Base-by-base conservation (phyloP, 2,888 invertebrate species). In the Charanyca ferruginea region DNA sequence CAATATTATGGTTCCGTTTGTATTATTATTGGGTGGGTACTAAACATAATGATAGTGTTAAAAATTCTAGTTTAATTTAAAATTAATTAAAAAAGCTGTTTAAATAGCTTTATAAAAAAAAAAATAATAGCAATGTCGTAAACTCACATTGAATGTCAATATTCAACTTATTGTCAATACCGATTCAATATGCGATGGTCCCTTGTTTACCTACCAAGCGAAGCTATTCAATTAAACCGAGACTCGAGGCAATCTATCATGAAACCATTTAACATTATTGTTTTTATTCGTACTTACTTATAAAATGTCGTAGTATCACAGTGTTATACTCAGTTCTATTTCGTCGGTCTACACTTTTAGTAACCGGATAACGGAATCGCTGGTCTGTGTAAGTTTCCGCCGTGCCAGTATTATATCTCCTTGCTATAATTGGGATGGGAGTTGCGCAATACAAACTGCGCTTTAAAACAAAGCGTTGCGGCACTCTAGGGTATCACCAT, bases 321-420 rank as follows among this genome's bases (percentile, higher is more conserved):
- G 13, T 9, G 20, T 47, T n/a, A 18, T 28, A 42, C 28, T 52
- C 4, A 11, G 23, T 47, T 41, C 13, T 32, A 11, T 32, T 2
- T 11, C 9, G 20, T 44, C 18, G n/a, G 42, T 66, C 67, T 66
- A 66, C 67, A 66, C 66, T 44, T n/a, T 28, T 16, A 53, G 16
- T 53, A 66, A 47, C 53, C 54, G 4, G 13, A 54, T 66, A 48
- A 54, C 66, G 66, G 35, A 41, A 66, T 18, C 18, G n/a, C 13
- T n/a, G 7, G 7, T 32, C 66, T 20, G 20, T 16, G 16, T 28
- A 5, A 53, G 38, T 47, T 25, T n/a, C 16, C n/a, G 32, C 41
- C 9, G 3, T 20, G 35, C 3, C 9, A 22, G 25, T 38, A 22
- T 65, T 22, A 32, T 45, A 65, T 38, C 11, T 22, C 9, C 11